phyloP scores from a whole-genome alignment of 2,113 vertebrate genomes.

The Gallinago paraguaiae region DNA sequence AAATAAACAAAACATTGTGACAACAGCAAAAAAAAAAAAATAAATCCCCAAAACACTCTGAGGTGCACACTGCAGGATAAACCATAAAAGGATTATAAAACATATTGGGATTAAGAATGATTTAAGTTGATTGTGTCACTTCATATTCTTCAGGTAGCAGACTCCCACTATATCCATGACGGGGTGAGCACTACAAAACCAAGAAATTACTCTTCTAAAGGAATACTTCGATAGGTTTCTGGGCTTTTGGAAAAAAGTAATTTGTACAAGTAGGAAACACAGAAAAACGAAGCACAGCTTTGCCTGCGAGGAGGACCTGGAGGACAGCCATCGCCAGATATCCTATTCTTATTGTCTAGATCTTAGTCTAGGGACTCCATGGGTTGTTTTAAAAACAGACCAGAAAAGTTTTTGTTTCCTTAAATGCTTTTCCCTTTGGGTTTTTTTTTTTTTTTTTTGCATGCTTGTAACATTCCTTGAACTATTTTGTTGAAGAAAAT shows the following conservation, averaged over 20 bases:
- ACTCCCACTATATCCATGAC: neutral
- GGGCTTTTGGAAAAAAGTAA: neutral
- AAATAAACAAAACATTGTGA: neutral
- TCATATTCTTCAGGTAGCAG: neutral
- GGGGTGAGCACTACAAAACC: neutral
- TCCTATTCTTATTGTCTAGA: neutral
- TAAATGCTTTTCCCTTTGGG: neutral
- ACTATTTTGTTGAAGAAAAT: neutral
- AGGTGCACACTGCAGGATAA: neutral
- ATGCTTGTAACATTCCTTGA: neutral
- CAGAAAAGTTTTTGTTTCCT: neutral
- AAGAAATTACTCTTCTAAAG: neutral
- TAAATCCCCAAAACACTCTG: neutral
- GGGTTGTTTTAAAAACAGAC: neutral
- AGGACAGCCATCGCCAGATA: neutral
- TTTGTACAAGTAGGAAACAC: neutral
- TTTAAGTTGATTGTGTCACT: neutral
- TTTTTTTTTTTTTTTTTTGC: neutral
- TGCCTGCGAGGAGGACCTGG: neutral
- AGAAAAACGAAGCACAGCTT: neutral
- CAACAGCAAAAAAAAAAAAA: neutral
- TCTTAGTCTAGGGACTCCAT: neutral
- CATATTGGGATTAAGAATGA: neutral
- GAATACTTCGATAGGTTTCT: neutral
- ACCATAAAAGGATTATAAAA: neutral